Percentiles rank a stretch among this genome's conserved stretches.
Conservation (phyloP, 2,113 vertebrate species). For the Crotalus helleri region DNA sequence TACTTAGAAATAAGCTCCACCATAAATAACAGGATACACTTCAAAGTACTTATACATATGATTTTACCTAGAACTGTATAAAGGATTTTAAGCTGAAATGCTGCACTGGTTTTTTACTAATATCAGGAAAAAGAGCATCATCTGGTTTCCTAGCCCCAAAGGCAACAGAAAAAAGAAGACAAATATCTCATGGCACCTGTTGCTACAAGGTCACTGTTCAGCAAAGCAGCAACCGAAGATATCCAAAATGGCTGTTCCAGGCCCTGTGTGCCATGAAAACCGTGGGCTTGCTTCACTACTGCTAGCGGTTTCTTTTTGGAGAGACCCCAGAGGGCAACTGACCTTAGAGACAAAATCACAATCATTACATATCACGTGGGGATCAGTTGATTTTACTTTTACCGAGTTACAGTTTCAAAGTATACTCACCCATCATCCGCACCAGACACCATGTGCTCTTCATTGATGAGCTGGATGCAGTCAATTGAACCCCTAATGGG, state of each 20-base stretch:
- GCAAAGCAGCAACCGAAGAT: slow-evolving; percentile 78
- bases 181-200: slow-evolving; percentile 72
- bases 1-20: background rate
- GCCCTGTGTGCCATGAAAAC: slow-evolving; percentile 72
- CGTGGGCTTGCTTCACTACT: slow-evolving; percentile 80
- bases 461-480: slow-evolving; percentile 93
- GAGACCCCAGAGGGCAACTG: slow-evolving; percentile 88
- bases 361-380: background rate
- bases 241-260: slow-evolving; percentile 86
- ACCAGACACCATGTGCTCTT: slow-evolving; percentile 93
- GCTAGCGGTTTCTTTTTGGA: slow-evolving; percentile 89
- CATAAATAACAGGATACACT: background rate
- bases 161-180: background rate
- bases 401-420: background rate
- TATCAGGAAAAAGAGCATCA: background rate
- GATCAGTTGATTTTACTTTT: background rate
- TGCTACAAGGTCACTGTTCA: slow-evolving; percentile 85
- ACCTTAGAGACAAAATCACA: slow-evolving; percentile 61
- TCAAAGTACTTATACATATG: background rate
- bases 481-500: slow-evolving; percentile 88
- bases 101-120: background rate
- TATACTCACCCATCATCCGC: slow-evolving; percentile 86
- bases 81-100: background rate
- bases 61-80: background rate
- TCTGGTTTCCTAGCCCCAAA: background rate